Conservation (phyloP, 2,113 vertebrate genomes). For the Galemys pyrenaicus region DNA sequence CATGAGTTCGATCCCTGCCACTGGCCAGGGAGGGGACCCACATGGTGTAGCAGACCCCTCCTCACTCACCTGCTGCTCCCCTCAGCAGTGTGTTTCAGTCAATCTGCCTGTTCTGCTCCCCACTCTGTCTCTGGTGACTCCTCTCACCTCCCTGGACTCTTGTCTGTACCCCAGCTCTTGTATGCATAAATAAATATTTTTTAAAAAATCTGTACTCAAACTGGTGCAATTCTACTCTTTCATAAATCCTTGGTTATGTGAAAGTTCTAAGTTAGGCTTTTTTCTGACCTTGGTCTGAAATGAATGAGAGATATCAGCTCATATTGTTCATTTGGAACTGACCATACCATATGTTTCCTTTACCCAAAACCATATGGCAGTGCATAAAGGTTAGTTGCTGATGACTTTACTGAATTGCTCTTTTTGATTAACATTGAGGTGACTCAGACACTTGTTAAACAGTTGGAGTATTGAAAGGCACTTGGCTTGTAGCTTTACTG, state of each 20-base stretch:
- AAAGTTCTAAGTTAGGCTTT: not conserved
- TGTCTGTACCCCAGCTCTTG: too few species aligned
- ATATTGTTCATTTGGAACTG: not conserved
- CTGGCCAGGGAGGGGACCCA: too few species aligned
- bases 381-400: not conserved
- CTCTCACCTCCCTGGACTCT: too few species aligned
- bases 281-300: not conserved
- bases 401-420: not conserved
- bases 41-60: too few species aligned
- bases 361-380: conserved; percentile 6
- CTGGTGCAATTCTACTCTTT: not conserved
- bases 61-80: too few species aligned
- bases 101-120: too few species aligned
- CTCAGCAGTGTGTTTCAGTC: too few species aligned
- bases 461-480: not conserved
- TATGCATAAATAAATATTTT: too few species aligned
- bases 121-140: too few species aligned
- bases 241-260: not conserved
- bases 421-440: not conserved
- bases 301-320: not conserved
- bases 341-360: not conserved
- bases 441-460: not conserved
- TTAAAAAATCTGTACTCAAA: not conserved
- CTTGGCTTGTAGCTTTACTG: not conserved
- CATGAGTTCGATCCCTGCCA: too few species aligned